Evolutionary conservation across 2,888 invertebrate genomes (phyloP), one percentile per base, ranked within the genome.

Genomic region (Caenorhabditis sinica): DNA sequence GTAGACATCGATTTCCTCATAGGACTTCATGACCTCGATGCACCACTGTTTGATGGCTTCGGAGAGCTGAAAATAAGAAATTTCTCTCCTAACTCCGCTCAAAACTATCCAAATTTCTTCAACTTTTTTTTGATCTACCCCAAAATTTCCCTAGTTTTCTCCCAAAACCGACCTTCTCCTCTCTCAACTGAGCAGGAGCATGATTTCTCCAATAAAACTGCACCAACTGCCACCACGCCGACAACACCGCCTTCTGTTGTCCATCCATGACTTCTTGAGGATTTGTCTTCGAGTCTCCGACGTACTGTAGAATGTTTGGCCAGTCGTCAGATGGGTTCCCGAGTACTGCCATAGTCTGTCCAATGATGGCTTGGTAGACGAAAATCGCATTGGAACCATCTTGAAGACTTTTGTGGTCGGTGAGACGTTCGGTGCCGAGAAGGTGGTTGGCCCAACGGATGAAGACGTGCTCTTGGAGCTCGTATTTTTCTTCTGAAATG

Each of bases 401-500:
- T n/a, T 73, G 73, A 15, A 85, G 77, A 45, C 58, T 45, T 51
- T 74, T 75, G 53, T 63, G 43, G 40, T 85, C 85, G 30, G 71
- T 84, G n/a, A 89, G 74, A 25, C 88, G 86, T 23, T 91, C 96
- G 95, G 96, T 96, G 53, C 95, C 95, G 74, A 97, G 94, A 93
- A 97, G 96, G 43, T 96, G 92, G 88, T 94, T 94, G 45, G 94
- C 93, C 94, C 94, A 94, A 90, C 97, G 96, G 82, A 96, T 95
- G 93, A 97, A 97, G 0, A 97, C 97, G 94, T 96, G 96, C 95
- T 96, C 97, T 93, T 97, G 97, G 79, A 97, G 96, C 93, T 97
- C 97, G 94, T 96, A 96, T 90, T 96, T 95, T 93, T 97, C 97
- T 94, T 97, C 97, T 97, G 91, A 72, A 93, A 92, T 20, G 6